Base-by-base conservation (phyloP, 2,797 vertebrate species). In the Ceryle rudis region DNA sequence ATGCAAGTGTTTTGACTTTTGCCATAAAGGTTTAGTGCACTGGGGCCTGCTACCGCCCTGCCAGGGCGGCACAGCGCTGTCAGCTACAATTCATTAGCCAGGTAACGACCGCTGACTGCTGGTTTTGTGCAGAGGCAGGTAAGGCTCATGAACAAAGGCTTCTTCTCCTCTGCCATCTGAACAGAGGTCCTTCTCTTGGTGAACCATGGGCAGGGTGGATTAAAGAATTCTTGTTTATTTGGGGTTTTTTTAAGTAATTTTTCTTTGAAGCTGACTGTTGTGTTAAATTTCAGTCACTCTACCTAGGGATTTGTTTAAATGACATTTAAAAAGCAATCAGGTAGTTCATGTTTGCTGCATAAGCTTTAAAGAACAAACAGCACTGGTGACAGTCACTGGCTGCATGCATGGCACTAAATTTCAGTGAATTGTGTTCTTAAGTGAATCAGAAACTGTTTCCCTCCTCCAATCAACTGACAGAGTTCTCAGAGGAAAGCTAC, bases 171-270 rank as follows among this genome's bases (percentile, higher is more conserved):
- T 1, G 4, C 15, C 80, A 60, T 15, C 54, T 73, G 39, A 94
- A 69, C 22, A 94, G 46, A 94, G 70, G 70, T 70, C 42, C 4
- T 0, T 73, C 67, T 89, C 74, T 57, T 60, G 55, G n/a, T 66
- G 44, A 94, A 70, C 92, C 74, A 93, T 85, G 81, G 95, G 67
- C 92, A 97, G 95, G 95, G 93, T 96, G 92, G 95, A 96, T 93
- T 51, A 51, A 51, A 51, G 49, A 51, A 51, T 28, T 51, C 26
- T 51, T 51, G 49, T 51, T 51, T 51, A 26, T 51, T 28, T 51
- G 15, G 49, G 15, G 5, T 28, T 51, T 49, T 51, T 51, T 84
- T 47, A 3, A 52, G 65, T 54, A 21, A 4, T 10, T 18, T 18
- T 52, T 28, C 6, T 78, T 64, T 39, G 26, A 88, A 65, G 44